Base-by-base conservation (phyloP, 2,797 vertebrate genomes). In the Rhabdomys pumilio region DNA sequence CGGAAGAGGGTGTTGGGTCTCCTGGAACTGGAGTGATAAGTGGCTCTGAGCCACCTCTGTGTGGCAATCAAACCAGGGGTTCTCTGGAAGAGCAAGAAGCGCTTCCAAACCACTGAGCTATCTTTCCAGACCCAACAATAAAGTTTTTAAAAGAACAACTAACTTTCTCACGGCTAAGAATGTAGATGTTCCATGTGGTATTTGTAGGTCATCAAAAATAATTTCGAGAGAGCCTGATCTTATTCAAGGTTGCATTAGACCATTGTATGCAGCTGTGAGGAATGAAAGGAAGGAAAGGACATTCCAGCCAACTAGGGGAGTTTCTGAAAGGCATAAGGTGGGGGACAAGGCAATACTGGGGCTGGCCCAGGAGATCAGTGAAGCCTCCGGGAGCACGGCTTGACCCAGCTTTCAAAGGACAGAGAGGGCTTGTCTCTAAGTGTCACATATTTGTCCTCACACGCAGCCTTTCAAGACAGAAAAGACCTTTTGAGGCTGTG, bases 341-440 rank as follows among this genome's bases (percentile, higher is more conserved):
- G 34, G 31, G 50, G 17, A 57, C 34, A 22, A 69, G 61, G 73
- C 24, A 12, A 31, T 22, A 2, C 31, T 77, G 72, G 69, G 83
- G 44, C 50, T 41, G 47, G 29, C 41, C 61, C 83, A 12, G 1
- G 1, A 5, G 76, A 22, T 44, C 55, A 20, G 57, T 1, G 50
- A 55, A 41, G 26, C 61, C 29, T 69, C 24, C 0, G 57, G 61
- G 61, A 41, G 59, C 13, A 59, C 53, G 41, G 4, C 65, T 31
- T 67, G 92, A 94, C 76, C 80, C 55, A 69, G 87, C 65, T 44
- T 20, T 92, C 26, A 2, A 77, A 85, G 50, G 53, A 95, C 96
- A 96, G 95, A 95, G 86, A 95, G 86, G 80, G 88, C 82, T 89
- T 97, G 83, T 97, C 96, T 95, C 55, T 63, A 29, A n/a, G 11